These are phyloP conservation scores for Piprites chloris DNA, from an alignment of 2,113 vertebrate genomes.

Conservation along the genomic window DNA sequence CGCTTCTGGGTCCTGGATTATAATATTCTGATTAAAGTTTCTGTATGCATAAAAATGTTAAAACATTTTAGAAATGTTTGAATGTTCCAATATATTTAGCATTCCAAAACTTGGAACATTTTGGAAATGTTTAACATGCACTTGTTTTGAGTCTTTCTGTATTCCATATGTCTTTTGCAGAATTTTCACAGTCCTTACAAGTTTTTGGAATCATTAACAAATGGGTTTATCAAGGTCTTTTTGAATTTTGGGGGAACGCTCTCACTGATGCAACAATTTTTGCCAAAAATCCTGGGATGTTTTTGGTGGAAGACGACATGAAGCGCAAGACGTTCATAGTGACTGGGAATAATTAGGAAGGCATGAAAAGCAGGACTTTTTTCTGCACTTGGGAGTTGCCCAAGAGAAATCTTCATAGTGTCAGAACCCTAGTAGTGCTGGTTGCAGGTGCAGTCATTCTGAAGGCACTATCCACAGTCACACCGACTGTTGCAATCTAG, in stretches of 20 bases:
- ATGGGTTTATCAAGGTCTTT: neutral
- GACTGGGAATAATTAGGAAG: neutral
- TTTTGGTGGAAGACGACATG: neutral
- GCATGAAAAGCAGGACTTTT: neutral
- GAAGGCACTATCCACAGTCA: neutral
- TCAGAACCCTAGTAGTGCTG: neutral
- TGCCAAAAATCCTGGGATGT: neutral
- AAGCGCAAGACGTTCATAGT: neutral
- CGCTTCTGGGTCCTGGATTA: neutral
- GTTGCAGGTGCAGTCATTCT: neutral
- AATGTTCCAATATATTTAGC: neutral
- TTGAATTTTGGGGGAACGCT: neutral
- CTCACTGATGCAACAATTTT: neutral
- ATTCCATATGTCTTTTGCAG: neutral
- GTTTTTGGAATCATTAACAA: neutral
- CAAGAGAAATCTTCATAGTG: neutral
- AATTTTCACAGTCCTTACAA: neutral
- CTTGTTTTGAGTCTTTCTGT: neutral
- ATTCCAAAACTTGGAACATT: conserved; percentile 6
- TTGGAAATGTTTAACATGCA: neutral
- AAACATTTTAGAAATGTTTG: conserved; percentile 38
- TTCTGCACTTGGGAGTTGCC: neutral
- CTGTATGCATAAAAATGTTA: neutral
- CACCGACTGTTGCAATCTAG: neutral
- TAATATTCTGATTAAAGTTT: neutral